Evolutionary conservation across 2,888 invertebrate genomes (phyloP), one percentile per base, ranked within the genome.

Genomic region (Meteorus colon): DNA sequence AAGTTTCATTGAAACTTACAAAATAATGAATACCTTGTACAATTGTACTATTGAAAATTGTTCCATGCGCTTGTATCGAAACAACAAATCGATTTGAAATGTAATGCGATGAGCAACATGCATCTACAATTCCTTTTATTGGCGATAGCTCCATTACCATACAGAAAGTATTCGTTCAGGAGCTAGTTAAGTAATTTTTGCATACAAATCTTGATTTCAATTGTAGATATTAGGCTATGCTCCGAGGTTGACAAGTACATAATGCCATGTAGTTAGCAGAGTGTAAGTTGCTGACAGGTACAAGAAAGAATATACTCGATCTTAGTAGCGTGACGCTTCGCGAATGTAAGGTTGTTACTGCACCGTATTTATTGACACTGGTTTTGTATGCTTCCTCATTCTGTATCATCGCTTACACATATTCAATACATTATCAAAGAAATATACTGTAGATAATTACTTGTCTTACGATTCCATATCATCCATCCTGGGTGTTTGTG

Each of bases 351-450:
- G 68, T 59, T 72, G 68, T 73, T 62, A 71, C 62, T 55, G 73
- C 71, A 76, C 75, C 27, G 48, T 75, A 77, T 81, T 74, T 79
- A 77, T 80, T 77, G 75, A 75, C 77, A 78, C 77, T 75, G 77
- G 79, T 77, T 77, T 67, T 65, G 73, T 77, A 74, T 67, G 73
- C 79, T 81, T 81, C 81, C 81, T 81, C 81, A 77, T 81, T 81
- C 76, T 74, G 62, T 76, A 76, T 66, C 73, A 71, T 68, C 65
- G 34, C 65, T 34, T 14, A 45, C 37, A 31, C 5, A 37, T 10
- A 19, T 68, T 24, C 14, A 34, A 37, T 59, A 59, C 24, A 55
- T 48, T 51, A 31, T 12, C 10, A 48, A 16, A 19, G 37, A 34
- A 34, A 51, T 55, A 31, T 31, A 16, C 37, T 34, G 68, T 19